Evolutionary conservation across 2,797 vertebrate genomes (phyloP).

Genomic region (Acanthurus lineatus): DNA sequence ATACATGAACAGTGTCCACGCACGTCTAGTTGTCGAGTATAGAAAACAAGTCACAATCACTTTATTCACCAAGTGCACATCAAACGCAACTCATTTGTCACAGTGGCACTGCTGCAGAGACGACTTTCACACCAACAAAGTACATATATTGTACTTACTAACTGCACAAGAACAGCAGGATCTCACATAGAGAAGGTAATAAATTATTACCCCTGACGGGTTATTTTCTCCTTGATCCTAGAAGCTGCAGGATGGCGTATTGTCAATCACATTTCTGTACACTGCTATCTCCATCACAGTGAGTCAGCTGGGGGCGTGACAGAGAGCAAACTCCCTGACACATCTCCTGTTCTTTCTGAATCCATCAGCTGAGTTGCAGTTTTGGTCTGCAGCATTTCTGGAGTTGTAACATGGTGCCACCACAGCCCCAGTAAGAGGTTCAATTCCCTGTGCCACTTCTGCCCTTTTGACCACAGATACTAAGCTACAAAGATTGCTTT

Average conservation of each 20-base stretch:
- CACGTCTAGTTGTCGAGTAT: neutral
- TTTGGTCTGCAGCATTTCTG: conserved; percentile 2
- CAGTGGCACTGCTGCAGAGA: neutral
- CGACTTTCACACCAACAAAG: conserved; percentile 8
- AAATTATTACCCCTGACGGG: conserved; percentile 13
- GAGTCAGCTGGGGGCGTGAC: conserved; percentile 21
- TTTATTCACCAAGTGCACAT: conserved; percentile 27
- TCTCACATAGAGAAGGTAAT: conserved; percentile 14
- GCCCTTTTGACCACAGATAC: neutral
- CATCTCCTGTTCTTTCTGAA: conserved; percentile 2
- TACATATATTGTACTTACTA: conserved; percentile 9
- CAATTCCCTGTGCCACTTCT: neutral
- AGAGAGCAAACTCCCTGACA: conserved; percentile 9
- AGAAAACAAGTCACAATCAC: neutral
- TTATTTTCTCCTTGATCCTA: conserved; percentile 22
- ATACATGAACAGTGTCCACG: conserved; percentile 12
- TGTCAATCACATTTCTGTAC: conserved; percentile 24
- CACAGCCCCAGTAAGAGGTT: neutral
- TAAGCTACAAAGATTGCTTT: too few relatives aligned
- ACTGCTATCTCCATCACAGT: conserved; percentile 12
- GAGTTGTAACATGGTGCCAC: neutral
- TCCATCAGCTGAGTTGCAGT: neutral
- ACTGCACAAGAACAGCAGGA: conserved; percentile 34
- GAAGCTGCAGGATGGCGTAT: neutral
- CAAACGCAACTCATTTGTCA: conserved; percentile 27